phyloP scores from a whole-genome alignment of 2,888 invertebrate species.

The Pyrgus malvae region DNA sequence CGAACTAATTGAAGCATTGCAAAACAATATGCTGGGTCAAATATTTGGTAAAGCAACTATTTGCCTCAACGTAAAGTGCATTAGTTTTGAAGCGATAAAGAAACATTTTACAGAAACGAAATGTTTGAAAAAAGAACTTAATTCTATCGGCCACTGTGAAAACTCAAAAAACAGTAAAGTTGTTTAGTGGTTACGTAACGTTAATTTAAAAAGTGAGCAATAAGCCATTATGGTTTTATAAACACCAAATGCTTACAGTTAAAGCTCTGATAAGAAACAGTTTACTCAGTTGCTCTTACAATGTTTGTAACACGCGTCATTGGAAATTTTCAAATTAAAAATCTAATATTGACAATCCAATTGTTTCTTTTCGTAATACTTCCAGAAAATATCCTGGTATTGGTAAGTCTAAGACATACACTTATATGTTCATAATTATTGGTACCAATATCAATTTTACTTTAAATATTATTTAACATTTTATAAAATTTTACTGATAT shows the following conservation, averaged over 20 bases:
- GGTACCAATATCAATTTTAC: too few species aligned
- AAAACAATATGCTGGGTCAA: conserved; percentile 66
- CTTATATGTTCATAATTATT: too few species aligned
- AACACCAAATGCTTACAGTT: conserved; percentile 31
- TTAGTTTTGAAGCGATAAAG: conserved; percentile 57
- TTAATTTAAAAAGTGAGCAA: conserved; percentile 7
- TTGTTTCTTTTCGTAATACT: conserved; percentile 20
- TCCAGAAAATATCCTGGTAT: background rate
- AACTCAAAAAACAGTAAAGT: conserved; percentile 53
- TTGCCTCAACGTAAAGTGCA: conserved; percentile 65
- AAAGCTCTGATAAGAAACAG: conserved; percentile 35
- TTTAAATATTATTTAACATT: too few species aligned
- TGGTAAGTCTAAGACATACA: conserved; percentile 2
- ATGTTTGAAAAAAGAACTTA: conserved; percentile 60
- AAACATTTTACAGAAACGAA: conserved; percentile 61
- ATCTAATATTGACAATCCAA: background rate
- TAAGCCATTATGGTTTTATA: conserved; percentile 35
- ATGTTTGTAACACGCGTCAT: conserved; percentile 6
- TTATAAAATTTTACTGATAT: too few species aligned
- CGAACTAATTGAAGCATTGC: conserved; percentile 68
- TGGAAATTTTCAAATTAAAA: conserved; percentile 9
- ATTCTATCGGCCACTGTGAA: conserved; percentile 57
- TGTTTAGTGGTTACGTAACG: conserved; percentile 42
- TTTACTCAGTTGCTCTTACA: conserved; percentile 8
- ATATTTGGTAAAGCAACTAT: conserved; percentile 68